These are phyloP conservation scores for Magallana angulata DNA, from an alignment of 1,140 invertebrate species.

Conservation along the genomic window DNA sequence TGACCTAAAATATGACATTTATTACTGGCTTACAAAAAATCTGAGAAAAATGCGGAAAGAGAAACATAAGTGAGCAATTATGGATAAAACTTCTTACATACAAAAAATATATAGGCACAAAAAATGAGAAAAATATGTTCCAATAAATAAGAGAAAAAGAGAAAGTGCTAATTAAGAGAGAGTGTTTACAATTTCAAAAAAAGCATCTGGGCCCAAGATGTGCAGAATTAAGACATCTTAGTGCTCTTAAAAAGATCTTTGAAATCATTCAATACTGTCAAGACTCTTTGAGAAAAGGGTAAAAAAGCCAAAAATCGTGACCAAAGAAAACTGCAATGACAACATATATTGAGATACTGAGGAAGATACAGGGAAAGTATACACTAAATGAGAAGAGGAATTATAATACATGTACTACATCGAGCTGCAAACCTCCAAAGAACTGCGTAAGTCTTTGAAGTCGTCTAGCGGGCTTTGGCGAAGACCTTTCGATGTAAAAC, in stretches of 20 bases:
- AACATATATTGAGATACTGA: neutral
- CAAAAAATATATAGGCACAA: neutral
- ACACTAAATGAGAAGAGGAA: neutral
- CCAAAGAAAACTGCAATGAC: neutral
- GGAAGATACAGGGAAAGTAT: too few species aligned
- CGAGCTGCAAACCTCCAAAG: slow-evolving; percentile 7
- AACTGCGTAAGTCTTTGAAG: slow-evolving; percentile 1
- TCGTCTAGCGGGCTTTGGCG: slow-evolving; percentile 5
- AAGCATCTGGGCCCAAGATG: slow-evolving; percentile 26
- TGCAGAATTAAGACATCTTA: neutral
- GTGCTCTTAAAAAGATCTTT: too few species aligned
- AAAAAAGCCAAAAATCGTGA: too few species aligned
- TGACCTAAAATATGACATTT: too few species aligned
- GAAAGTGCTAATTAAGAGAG: neutral
- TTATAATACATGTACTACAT: neutral
- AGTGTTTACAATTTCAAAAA: neutral
- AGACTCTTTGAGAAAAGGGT: too few species aligned
- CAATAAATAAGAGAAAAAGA: neutral
- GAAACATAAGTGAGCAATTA: too few species aligned
- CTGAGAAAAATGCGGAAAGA: neutral
- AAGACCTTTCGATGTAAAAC: neutral
- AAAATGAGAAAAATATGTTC: slow-evolving; percentile 26
- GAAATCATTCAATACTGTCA: too few species aligned
- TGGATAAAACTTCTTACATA: too few species aligned
- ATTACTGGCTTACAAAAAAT: neutral